Conservation (phyloP, 2,113 vertebrate species). For the Pampusana beccarii region DNA sequence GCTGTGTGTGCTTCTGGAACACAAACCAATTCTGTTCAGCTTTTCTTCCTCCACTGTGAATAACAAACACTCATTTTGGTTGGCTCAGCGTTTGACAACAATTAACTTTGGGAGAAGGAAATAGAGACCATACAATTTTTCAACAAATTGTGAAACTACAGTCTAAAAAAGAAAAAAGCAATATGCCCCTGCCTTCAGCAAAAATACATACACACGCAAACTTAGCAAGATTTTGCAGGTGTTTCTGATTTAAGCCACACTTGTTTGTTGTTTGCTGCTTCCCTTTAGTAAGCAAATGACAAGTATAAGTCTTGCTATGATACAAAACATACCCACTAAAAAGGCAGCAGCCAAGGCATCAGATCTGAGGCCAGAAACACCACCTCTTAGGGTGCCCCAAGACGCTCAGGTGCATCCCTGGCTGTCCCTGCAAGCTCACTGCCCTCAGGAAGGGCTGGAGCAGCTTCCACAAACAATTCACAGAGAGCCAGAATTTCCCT, state of each 20-base stretch:
- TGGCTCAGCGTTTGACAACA: slow-evolving; percentile 10
- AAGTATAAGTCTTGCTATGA: background rate
- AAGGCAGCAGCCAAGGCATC: background rate
- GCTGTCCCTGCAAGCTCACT: background rate
- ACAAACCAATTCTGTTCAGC: background rate
- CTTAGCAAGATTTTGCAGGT: slow-evolving; percentile 40
- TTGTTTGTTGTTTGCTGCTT: slow-evolving; percentile 64
- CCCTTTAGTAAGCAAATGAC: background rate
- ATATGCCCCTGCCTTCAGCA: slow-evolving; percentile 27
- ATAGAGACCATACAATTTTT: slow-evolving; percentile 40
- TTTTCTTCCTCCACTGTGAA: slow-evolving; percentile 2
- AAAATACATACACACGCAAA: slow-evolving; percentile 31
- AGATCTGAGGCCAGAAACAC: background rate
- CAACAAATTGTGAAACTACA: slow-evolving; percentile 46
- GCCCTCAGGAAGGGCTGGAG: background rate
- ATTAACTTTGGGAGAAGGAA: slow-evolving; percentile 20
- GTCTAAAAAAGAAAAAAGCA: slow-evolving; percentile 9
- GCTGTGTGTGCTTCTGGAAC: background rate
- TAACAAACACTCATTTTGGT: slow-evolving; percentile 24
- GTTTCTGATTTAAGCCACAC: slow-evolving; percentile 67
- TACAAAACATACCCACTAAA: background rate
- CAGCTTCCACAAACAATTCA: accelerated
- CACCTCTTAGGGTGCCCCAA: background rate
- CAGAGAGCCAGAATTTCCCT: accelerated
- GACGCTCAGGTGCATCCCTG: accelerated